Evolutionary conservation across 1,140 invertebrate species (phyloP).

Genomic region (Gonioctena quinquepunctata): DNA sequence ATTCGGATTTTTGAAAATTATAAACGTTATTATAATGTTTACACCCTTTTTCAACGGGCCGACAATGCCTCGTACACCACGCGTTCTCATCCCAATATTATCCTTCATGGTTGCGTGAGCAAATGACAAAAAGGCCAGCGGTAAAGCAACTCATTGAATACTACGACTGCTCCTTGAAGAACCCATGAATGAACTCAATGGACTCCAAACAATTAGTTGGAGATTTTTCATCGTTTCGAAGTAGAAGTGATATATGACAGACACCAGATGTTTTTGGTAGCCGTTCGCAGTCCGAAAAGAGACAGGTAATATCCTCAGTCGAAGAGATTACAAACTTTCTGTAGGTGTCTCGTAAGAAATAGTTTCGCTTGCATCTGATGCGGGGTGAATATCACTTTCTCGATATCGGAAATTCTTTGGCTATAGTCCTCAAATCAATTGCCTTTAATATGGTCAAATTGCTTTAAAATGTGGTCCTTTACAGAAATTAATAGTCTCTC

Average conservation of each 20-base stretch:
- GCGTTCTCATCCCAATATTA: neutral
- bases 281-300: neutral
- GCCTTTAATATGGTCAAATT: constrained; percentile 54
- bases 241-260: constrained; percentile 43
- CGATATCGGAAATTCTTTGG: neutral
- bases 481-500: constrained; percentile 41
- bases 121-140: constrained; percentile 28
- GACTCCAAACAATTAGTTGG: constrained; percentile 44
- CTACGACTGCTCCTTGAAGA: constrained; percentile 15
- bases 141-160: constrained; percentile 27
- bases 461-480: constrained; percentile 50
- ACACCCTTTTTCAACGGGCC: constrained; percentile 5
- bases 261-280: constrained; percentile 21
- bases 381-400: neutral
- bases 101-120: constrained; percentile 25
- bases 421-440: constrained; percentile 35
- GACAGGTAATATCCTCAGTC: neutral
- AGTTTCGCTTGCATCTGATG: neutral
- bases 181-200: constrained; percentile 17
- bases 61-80: neutral
- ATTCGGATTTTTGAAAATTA: too few relatives aligned
- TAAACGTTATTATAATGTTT: too few relatives aligned
- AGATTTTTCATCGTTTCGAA: constrained; percentile 49
- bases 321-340: constrained; percentile 29
- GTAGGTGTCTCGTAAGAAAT: neutral